Evolutionary conservation across 2,797 vertebrate genomes (phyloP), one percentile per base, ranked within the genome.

Genomic region (Macropodus opercularis): DNA sequence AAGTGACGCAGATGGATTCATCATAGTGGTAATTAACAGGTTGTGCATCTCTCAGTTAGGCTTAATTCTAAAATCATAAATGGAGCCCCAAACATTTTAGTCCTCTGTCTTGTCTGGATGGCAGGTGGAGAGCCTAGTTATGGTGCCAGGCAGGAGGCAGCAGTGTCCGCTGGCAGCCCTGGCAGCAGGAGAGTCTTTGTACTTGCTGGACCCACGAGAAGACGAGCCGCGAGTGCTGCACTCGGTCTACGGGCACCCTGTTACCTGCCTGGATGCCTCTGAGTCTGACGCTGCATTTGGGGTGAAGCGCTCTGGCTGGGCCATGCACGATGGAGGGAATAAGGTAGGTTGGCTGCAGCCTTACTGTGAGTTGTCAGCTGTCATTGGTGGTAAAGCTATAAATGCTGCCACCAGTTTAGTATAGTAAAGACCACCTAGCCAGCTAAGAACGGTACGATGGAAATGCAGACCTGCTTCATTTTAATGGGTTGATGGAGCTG

Each of bases 281-380:
- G 69, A 88, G 67, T 85, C n/a, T 0, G 86, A 91, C 1, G 92
- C 93, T 2, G 96, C 94, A 6, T 89, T 97, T 44, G 97, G 96
- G 2, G 90, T 98, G 69, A 97, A 94, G 91, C 94, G 94, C 73
- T 84, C 94, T 2, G 94, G 95, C 73, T 98, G 96, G 96, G 83
- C 94, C 32, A 84, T 94, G 90, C 93, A 96, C 3, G 94, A 95
- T 2, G 94, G 95, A 69, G 96, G 96, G 66, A 98, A 97, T 85
- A 97, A 98, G 96, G 97, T 97, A 85, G 32, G 86, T 63, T 49
- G 9, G 21, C 14, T 36, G 24, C 13, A 4, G 1, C 7, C 9
- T 13, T 65, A 46, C 12, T 21, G 6, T 31, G 29, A 31, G n/a
- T n/a, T n/a, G n/a, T n/a, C n/a, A n/a, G n/a, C n/a, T n/a, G n/a